Evolutionary conservation across 2,888 invertebrate genomes (phyloP), one percentile per base, ranked within the genome.

Genomic region (Chouioia cunea): DNA sequence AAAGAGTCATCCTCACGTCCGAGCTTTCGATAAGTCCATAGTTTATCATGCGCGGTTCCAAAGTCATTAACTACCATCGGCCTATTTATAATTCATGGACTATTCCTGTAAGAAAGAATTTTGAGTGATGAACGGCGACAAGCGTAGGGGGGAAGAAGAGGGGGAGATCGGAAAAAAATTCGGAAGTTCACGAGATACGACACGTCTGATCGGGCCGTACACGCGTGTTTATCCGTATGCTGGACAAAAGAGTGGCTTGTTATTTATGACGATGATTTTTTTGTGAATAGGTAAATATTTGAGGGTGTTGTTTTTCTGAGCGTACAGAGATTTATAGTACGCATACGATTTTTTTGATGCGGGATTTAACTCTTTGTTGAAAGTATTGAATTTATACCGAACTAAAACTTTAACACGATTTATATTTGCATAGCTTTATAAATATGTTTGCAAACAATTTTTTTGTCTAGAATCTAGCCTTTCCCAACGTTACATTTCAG

Each of bases 11-110:
- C 52, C 16, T 8, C 14, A 48, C 52, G 47, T 58, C 59, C 52
- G 56, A 18, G 48, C 59, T 59, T 57, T 18, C 65, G 43, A 58
- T 65, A 65, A 65, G 48, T 58, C 50, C 65, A 36, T 47, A 58
- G 36, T 65, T 58, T 65, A 57, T 58, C 65, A 44, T 57, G 46
- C 20, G 65, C 58, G 16, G 23, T 43, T 36, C 10, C 16, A 16
- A 65, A 58, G 58, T 65, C 65, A 58, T 65, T 57, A 67, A 56
- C 59, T 53, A 66, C 47, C 36, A n/a, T 36, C 16, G 57, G 8
- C 8, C 36, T 22, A 63, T 63, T 63, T 27, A 69, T 67, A 47
- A 60, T 67, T 67, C 59, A 67, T n/a, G 46, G 22, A 8, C 56
- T 12, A 14, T 8, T 6, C 36, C 36, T 12, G 23, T 47, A n/a